phyloP scores from a whole-genome alignment of 2,113 vertebrate species.

The Pterocles burchelli region DNA sequence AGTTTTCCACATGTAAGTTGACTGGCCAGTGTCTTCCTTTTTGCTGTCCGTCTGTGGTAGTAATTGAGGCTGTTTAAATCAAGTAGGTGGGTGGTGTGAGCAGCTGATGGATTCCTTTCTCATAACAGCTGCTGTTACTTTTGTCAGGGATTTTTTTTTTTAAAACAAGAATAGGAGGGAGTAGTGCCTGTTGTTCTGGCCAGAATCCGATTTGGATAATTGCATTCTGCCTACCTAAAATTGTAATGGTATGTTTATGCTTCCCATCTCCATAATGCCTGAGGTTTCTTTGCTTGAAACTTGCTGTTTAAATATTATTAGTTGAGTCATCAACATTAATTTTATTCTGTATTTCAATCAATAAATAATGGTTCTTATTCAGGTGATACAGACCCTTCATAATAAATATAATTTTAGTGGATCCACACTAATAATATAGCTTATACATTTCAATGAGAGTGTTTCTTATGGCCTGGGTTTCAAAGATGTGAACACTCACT shows the following conservation, averaged over 20 bases:
- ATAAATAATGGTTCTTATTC: neutral
- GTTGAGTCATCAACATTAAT: conserved; percentile 14
- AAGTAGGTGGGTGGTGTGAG: neutral
- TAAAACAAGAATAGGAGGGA: conserved; percentile 11
- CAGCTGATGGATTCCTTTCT: neutral
- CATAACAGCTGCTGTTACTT: neutral
- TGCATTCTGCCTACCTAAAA: conserved; percentile 52
- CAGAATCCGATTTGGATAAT: conserved; percentile 50
- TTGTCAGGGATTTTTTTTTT: neutral
- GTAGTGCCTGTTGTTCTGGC: conserved; percentile 9
- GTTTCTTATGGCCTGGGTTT: neutral
- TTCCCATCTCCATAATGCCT: conserved; percentile 13
- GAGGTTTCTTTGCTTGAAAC: conserved; percentile 32
- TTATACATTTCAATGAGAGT: neutral
- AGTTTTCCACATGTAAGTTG: neutral
- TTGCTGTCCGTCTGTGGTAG: neutral
- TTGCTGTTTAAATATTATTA: conserved; percentile 41
- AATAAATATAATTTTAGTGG: neutral
- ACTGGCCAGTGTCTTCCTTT: neutral
- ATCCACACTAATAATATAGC: neutral
- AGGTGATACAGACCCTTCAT: neutral
- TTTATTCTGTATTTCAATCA: conserved; percentile 25
- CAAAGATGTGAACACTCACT: neutral
- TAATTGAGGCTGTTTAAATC: neutral
- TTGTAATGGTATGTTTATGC: conserved; percentile 40